Base-by-base conservation (phyloP, 2,888 invertebrate genomes). In the Linyphia triangularis region DNA sequence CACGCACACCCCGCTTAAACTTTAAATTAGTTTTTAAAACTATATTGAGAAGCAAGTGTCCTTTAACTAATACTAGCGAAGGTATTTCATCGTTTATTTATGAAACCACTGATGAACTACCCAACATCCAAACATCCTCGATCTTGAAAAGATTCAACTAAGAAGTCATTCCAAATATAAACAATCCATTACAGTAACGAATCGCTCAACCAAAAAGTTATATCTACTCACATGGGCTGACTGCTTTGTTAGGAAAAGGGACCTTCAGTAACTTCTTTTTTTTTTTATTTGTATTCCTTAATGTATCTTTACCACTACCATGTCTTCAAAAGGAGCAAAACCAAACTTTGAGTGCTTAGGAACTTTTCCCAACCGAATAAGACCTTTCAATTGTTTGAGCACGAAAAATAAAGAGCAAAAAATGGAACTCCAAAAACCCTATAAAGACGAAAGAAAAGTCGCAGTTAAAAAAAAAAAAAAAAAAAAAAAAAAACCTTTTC, bases 331-430 rank as follows among this genome's bases (percentile, higher is more conserved):
- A 51, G 9, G 13, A n/a, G 51, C n/a, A 22, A 24, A 28, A 28
- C 16, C 10, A 43, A 28, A 6, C 43, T n/a, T 43, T 51, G 7
- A 16, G 51, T 51, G 51, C 51, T 51, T 13, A n/a, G 51, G 3
- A 51, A n/a, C 51, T n/a, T 51, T 5, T n/a, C 51, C 4, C 13
- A 51, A 51, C 51, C 51, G n/a, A 51, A 51, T 51, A 51, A 51
- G 51, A 51, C n/a, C 1, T 16, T 51, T n/a, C 70, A 16, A 70
- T 70, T 43, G 43, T 70, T 70, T 70, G 43, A 43, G 51, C n/a
- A 51, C 51, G 51, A 16, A 13, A n/a, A 51, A 51, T 1, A n/a
- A 51, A 51, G n/a, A n/a, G n/a, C 13, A 13, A 51, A 51, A 51
- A 51, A 7, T 51, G 51, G 51, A 51, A 51, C 51, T 16, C n/a